Conservation (phyloP, 2,888 invertebrate species). For the Rotaria sp. region DNA sequence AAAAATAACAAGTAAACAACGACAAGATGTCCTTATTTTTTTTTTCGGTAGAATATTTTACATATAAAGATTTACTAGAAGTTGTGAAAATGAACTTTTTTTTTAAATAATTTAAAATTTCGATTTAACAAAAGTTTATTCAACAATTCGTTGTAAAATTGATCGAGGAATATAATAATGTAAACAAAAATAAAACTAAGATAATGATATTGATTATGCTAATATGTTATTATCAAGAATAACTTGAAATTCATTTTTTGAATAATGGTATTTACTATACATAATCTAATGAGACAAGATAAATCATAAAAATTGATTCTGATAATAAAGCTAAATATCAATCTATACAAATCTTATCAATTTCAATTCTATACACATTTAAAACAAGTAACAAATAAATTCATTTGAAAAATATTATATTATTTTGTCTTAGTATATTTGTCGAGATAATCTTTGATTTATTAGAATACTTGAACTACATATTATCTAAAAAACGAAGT, state of each 20-base stretch:
- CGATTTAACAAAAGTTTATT: background rate
- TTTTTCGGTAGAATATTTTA: constrained; percentile 94
- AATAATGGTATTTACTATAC: constrained; percentile 63
- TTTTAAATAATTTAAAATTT: background rate
- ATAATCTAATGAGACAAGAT: background rate
- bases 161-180: constrained; percentile 16
- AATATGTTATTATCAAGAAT: constrained; percentile 77
- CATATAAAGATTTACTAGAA: constrained; percentile 62
- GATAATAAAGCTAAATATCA: constrained; percentile 79
- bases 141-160: background rate
- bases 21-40: constrained; percentile 78
- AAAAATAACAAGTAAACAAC: constrained; percentile 79
- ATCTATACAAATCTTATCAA: constrained; percentile 79
- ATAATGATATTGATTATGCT: constrained; percentile 59
- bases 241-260: constrained; percentile 73
- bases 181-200: background rate
- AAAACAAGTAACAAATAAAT: constrained; percentile 43
- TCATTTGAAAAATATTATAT: background rate
- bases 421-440: constrained; percentile 63
- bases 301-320: constrained; percentile 59
- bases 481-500: too few relatives aligned
- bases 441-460: constrained; percentile 68
- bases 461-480: constrained; percentile 80
- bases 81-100: background rate
- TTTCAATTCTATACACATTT: constrained; percentile 75